Conservation (phyloP, 1,140 invertebrate genomes). For the Mactra quadrangularis region DNA sequence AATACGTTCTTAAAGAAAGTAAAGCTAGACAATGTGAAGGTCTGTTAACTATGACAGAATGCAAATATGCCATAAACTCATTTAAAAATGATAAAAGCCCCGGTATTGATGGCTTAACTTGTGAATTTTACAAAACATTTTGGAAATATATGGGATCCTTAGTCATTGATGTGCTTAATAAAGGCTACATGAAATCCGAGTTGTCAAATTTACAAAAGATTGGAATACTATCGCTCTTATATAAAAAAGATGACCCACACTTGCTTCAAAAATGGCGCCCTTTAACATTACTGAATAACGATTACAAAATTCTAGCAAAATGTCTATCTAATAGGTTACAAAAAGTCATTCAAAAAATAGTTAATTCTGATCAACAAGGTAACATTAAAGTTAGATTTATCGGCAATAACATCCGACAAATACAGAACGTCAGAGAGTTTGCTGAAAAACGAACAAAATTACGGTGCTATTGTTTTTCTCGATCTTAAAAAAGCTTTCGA, state of each 20-base stretch:
- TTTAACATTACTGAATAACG: not conserved
- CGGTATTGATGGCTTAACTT: not conserved
- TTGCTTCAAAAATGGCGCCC: not conserved
- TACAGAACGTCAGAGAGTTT: conserved; percentile 8
- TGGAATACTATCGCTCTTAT: not conserved
- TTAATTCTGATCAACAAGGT: conserved; percentile 29
- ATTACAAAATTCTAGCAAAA: not conserved
- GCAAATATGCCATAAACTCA: not conserved
- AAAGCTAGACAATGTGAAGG: not conserved
- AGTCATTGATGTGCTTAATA: not conserved
- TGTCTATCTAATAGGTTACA: not conserved
- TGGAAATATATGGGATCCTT: not conserved
- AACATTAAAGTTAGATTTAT: conserved; percentile 12
- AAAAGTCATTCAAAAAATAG: not conserved
- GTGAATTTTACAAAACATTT: not conserved
- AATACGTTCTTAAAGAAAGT: not conserved
- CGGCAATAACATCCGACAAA: conserved; percentile 9
- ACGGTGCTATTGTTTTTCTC: conserved; percentile 11
- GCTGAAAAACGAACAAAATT: not conserved
- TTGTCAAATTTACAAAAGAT: no score
- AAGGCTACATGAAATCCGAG: not conserved
- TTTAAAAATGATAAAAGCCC: no score
- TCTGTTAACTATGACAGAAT: not conserved
- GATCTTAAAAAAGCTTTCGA: conserved; percentile 31
- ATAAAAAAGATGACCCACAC: not conserved